Conservation (phyloP, 1,140 invertebrate species). For the Drosophila bifasciata region DNA sequence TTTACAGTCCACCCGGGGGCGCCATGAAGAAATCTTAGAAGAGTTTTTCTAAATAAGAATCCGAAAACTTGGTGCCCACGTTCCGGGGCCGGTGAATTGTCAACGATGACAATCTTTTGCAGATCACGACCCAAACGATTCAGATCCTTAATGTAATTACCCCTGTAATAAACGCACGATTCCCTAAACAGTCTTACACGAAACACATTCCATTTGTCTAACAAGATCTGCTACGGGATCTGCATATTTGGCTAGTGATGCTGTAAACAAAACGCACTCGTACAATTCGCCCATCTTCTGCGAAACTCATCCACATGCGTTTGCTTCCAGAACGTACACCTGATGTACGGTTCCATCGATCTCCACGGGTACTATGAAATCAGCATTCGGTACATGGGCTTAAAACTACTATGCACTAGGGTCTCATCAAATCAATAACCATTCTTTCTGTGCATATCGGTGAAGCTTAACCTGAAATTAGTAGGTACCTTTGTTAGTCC, state of each 20-base stretch:
- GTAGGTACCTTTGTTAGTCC: conserved; percentile 87
- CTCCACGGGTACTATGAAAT: conserved; percentile 99
- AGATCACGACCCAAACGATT: conserved; percentile 98
- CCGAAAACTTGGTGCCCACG: too few relatives aligned
- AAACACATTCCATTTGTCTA: conserved; percentile 99
- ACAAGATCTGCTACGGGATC: conserved; percentile 99
- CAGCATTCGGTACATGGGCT: conserved; percentile 99
- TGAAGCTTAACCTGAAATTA: conserved; percentile 94
- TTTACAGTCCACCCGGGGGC: too few relatives aligned
- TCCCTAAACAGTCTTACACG: conserved; percentile 98
- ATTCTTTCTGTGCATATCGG: conserved; percentile 99
- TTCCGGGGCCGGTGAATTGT: conserved; percentile 99
- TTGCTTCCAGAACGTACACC: conserved; percentile 99
- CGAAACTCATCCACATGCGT: conserved; percentile 99
- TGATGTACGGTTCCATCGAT: conserved; percentile 99
- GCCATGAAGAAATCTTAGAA: too few relatives aligned
- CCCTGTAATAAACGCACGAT: conserved; percentile 99
- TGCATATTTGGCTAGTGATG: conserved; percentile 99
- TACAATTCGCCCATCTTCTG: conserved; percentile 99
- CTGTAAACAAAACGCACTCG: conserved; percentile 99
- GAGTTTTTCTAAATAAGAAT: too few relatives aligned
- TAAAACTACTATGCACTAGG: conserved; percentile 99
- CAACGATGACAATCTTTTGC: conserved; percentile 98
- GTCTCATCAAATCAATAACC: conserved; percentile 99
- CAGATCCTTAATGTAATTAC: conserved; percentile 99